A percentile compares a stretch with the other conserved stretches of the same genome.
Evolutionary conservation across 2,113 vertebrate species (phyloP).

Genomic region (Girardinichthys multiradiatus): DNA sequence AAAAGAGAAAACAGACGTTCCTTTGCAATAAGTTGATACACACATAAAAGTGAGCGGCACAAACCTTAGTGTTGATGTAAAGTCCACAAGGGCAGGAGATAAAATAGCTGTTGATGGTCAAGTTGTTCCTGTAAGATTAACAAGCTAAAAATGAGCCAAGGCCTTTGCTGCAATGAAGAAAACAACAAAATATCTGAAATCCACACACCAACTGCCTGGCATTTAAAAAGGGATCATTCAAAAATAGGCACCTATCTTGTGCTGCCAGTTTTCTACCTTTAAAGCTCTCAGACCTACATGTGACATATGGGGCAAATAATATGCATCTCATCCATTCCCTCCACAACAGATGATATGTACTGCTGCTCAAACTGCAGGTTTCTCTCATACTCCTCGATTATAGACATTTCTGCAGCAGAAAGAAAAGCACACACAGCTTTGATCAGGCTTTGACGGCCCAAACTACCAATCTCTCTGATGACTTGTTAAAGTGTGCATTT

Average conservation of each 20-base stretch:
- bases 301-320: constrained; percentile 91
- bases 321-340: constrained; percentile 78
- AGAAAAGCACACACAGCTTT: neutral
- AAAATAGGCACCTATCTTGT: neutral
- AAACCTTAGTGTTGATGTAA: constrained; percentile 77
- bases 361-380: constrained; percentile 86
- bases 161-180: neutral
- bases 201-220: neutral
- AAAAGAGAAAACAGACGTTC: too few relatives aligned
- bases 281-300: constrained; percentile 77
- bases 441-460: neutral
- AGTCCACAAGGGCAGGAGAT: constrained; percentile 79
- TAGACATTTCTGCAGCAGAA: constrained; percentile 79
- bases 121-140: constrained; percentile 69
- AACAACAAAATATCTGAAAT: too few relatives aligned
- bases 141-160: neutral
- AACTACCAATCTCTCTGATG: neutral
- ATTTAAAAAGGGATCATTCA: neutral
- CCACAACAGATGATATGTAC: constrained; percentile 83
- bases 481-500: neutral
- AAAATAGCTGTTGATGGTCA: constrained; percentile 75
- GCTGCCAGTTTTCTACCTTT: too few relatives aligned
- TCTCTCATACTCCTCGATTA: constrained; percentile 86
- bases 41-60: neutral
- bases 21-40: too few relatives aligned